Evolutionary conservation across 1,140 invertebrate species (phyloP).

Genomic region (Armadillidium nasatum): DNA sequence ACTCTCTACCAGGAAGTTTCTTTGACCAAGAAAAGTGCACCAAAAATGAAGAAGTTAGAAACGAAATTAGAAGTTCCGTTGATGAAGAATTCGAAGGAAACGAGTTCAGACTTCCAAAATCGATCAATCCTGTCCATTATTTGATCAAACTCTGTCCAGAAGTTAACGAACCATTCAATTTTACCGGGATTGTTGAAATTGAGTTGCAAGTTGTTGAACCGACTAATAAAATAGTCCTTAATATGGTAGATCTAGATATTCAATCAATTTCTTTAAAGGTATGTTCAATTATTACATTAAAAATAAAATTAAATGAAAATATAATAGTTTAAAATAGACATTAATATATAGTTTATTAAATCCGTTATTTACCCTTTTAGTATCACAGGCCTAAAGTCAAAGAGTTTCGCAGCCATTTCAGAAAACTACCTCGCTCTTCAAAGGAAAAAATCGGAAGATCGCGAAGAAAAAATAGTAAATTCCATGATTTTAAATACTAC

Average conservation of each 20-base stretch:
- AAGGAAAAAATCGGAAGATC: not conserved
- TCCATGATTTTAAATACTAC: not conserved
- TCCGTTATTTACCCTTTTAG: too few species aligned
- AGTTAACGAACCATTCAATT: not conserved
- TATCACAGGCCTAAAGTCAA: too few species aligned
- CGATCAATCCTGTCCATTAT: not conserved
- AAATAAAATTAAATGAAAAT: too few species aligned
- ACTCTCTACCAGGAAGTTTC: not conserved
- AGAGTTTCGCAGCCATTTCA: too few species aligned
- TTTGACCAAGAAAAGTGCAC: not conserved
- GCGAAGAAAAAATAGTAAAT: not conserved
- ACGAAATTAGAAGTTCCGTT: not conserved
- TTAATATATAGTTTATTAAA: too few species aligned
- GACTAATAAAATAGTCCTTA: not conserved
- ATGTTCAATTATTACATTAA: not conserved
- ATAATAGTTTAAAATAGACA: too few species aligned
- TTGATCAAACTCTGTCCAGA: not conserved
- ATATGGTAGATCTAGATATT: not conserved
- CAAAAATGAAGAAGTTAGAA: not conserved
- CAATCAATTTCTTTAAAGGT: not conserved
- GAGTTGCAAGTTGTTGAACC: not conserved
- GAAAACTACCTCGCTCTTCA: too few species aligned
- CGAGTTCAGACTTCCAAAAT: not conserved
- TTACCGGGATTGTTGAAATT: not conserved
- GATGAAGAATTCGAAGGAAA: not conserved